Conservation (phyloP, 2,888 invertebrate species). For the Achlya flavicornis region DNA sequence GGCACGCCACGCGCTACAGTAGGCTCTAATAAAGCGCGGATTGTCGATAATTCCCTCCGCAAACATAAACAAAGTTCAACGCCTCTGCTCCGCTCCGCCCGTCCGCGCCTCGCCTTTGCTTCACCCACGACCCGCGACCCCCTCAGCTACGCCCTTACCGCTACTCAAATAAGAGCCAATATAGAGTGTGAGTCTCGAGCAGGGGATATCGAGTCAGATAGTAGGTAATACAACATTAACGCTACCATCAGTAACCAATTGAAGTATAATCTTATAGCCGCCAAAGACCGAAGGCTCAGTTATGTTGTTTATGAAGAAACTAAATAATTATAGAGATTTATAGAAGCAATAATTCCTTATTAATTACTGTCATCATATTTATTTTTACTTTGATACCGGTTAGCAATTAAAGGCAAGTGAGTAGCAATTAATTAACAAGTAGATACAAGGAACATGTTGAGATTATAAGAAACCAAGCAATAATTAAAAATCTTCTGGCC, state of each 20-base stretch:
- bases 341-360: no score
- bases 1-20: background rate
- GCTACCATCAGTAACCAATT: background rate
- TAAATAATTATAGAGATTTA: no score
- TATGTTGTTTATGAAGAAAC: no score
- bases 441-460: no score
- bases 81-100: conserved; percentile 9
- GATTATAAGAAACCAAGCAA: no score
- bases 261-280: background rate
- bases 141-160: conserved; percentile 12
- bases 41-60: conserved; percentile 15
- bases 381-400: no score
- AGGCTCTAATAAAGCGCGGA: conserved; percentile 9
- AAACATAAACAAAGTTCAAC: conserved; percentile 25
- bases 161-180: conserved; percentile 13
- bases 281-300: no score
- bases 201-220: background rate
- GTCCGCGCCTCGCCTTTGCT: conserved; percentile 3
- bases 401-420: no score
- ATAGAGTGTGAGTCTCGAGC: background rate
- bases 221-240: no score
- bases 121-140: background rate
- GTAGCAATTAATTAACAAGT: no score
- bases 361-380: no score
- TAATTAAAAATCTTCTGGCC: no score